Percentiles rank a stretch among this genome's conserved stretches.
Conservation (phyloP, 35 echinoderm and acorn worm genomes). For the Holothuria glaberrima region DNA sequence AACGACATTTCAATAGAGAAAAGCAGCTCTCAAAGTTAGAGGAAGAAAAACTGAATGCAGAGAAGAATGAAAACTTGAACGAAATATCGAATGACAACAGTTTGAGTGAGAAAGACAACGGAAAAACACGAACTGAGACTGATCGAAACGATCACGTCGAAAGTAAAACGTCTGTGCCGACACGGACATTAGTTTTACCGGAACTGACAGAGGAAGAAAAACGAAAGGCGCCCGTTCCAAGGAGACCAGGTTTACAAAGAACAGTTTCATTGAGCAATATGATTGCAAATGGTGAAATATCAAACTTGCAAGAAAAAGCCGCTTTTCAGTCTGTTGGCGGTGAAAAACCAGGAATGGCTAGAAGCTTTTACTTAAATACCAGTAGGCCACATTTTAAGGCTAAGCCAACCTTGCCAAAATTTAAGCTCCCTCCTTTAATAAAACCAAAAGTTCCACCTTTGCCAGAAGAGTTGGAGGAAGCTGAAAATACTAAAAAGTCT, state of each 20-base stretch:
- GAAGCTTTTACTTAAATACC: conserved; percentile 79
- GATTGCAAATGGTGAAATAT: conserved; percentile 67
- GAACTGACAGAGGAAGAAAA: conserved; percentile 34
- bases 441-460: conserved; percentile 3
- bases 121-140: background rate
- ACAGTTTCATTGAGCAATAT: conserved; percentile 70
- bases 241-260: conserved; percentile 22
- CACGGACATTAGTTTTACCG: conserved; percentile 66
- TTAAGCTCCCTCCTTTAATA: conserved; percentile 43
- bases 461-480: background rate
- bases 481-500: conserved; percentile 32
- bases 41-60: background rate
- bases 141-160: background rate
- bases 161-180: conserved; percentile 10
- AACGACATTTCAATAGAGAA: conserved; percentile 11
- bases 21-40: conserved; percentile 15
- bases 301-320: background rate
- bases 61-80: background rate
- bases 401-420: conserved; percentile 39
- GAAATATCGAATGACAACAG: background rate
- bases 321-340: background rate
- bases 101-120: background rate
- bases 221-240: background rate
- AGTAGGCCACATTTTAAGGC: conserved; percentile 53
- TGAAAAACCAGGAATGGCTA: conserved; percentile 43